Percentiles rank a stretch among this genome's conserved stretches.
phyloP scores from a whole-genome alignment of 2,113 vertebrate species.

The Clarias macrocephalus region DNA sequence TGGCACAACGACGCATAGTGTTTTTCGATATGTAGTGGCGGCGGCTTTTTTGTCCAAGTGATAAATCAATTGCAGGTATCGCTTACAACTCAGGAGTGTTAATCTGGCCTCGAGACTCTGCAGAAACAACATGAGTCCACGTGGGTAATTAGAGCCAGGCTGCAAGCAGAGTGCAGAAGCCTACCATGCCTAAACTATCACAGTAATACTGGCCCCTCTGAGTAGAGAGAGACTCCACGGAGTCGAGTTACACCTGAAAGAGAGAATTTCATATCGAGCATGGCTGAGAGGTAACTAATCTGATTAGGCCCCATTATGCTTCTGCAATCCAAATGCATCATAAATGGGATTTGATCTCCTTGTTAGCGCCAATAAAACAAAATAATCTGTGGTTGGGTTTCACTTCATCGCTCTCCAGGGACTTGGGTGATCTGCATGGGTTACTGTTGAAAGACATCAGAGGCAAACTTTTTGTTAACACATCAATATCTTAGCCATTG shows the following conservation, averaged over 20 bases:
- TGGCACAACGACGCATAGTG: constrained; percentile 14
- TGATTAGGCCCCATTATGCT: constrained; percentile 70
- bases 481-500: constrained; percentile 26
- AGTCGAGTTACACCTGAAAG: constrained; percentile 70
- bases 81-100: constrained; percentile 62
- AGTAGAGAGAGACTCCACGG: constrained; percentile 40
- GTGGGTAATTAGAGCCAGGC: constrained; percentile 48
- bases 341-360: constrained; percentile 74
- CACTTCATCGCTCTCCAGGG: constrained; percentile 55
- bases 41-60: constrained; percentile 40
- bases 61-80: constrained; percentile 63
- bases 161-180: constrained; percentile 37
- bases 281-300: constrained; percentile 73
- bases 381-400: constrained; percentile 69
- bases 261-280: constrained; percentile 74
- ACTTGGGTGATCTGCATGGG: background rate
- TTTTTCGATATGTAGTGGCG: constrained; percentile 37
- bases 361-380: constrained; percentile 61
- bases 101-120: constrained; percentile 59
- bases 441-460: constrained; percentile 38
- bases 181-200: constrained; percentile 30
- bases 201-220: constrained; percentile 34
- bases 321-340: constrained; percentile 71
- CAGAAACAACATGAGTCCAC: constrained; percentile 56
- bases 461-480: constrained; percentile 36